A percentile compares a stretch with the other conserved stretches of the same genome.
Evolutionary conservation across 2,797 vertebrate species (phyloP).

Genomic region (Microctenopoma stevenorrisi): DNA sequence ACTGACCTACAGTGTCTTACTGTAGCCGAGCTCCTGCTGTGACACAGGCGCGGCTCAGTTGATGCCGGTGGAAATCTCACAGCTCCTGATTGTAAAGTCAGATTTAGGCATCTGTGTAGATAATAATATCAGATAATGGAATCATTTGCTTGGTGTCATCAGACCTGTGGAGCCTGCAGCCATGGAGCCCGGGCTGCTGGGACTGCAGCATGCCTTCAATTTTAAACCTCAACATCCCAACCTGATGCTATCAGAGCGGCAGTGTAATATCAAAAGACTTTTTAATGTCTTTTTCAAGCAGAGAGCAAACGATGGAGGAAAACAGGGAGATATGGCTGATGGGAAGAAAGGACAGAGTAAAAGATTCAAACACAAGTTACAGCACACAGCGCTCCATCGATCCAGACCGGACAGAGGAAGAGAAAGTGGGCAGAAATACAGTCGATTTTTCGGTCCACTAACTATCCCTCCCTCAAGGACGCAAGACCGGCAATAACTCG

Average conservation of each 20-base stretch:
- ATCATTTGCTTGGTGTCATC: slow-evolving; percentile 43
- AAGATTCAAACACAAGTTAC: slow-evolving; percentile 31
- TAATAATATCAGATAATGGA: slow-evolving; percentile 66
- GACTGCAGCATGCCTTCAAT: slow-evolving; percentile 26
- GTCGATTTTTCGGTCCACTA: slow-evolving; percentile 37
- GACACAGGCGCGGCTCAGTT: neutral
- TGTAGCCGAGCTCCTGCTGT: neutral
- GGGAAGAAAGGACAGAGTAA: neutral
- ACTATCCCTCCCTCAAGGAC: slow-evolving; percentile 24
- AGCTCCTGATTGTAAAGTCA: slow-evolving; percentile 3
- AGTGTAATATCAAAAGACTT: slow-evolving; percentile 1
- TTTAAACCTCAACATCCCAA: neutral
- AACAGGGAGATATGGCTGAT: neutral
- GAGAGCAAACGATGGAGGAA: neutral
- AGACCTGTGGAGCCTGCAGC: neutral
- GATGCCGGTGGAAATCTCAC: neutral
- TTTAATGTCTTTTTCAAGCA: slow-evolving; percentile 16
- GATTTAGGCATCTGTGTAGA: slow-evolving; percentile 1
- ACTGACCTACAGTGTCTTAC: too few species aligned
- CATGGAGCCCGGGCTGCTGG: neutral
- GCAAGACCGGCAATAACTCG: slow-evolving; percentile 27
- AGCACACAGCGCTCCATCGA: slow-evolving; percentile 37
- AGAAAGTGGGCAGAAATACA: slow-evolving; percentile 10
- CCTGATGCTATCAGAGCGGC: slow-evolving; percentile 28
- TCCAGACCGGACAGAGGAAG: slow-evolving; percentile 24